phyloP scores from a whole-genome alignment of 2,888 invertebrate genomes.

The Drosophila birchii region DNA sequence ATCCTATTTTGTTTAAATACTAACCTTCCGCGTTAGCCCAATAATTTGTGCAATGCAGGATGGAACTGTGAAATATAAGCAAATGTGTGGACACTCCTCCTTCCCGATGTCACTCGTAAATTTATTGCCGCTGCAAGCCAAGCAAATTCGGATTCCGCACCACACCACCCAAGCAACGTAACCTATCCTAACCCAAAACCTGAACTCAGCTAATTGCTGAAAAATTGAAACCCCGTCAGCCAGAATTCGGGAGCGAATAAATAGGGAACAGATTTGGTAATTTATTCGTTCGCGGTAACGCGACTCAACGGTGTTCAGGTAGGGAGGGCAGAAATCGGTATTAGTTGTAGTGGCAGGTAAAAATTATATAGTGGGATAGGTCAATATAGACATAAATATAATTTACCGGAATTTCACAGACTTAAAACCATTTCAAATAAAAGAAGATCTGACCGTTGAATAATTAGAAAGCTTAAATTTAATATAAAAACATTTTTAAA shows the following conservation, averaged over 20 bases:
- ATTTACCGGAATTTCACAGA: constrained; percentile 43
- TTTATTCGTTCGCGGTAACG: constrained; percentile 56
- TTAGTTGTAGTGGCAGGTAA: constrained; percentile 60
- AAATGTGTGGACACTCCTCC: not conserved
- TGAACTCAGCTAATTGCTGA: constrained; percentile 69
- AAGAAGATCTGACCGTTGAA: constrained; percentile 25
- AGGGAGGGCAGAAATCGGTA: constrained; percentile 45
- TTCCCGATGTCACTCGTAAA: not conserved
- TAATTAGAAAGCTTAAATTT: constrained; percentile 30
- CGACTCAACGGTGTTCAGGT: constrained; percentile 45
- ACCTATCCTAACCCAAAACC: constrained; percentile 67
- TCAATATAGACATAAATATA: constrained; percentile 53
- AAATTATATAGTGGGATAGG: constrained; percentile 15
- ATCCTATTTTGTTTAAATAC: too few species aligned
- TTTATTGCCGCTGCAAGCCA: constrained; percentile 25
- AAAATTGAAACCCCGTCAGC: constrained; percentile 56
- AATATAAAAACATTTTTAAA: not conserved
- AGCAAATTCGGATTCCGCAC: not conserved
- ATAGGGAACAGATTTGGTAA: constrained; percentile 38
- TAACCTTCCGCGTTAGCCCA: too few species aligned
- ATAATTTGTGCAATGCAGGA: too few species aligned
- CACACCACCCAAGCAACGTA: constrained; percentile 12
- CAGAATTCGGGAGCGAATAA: constrained; percentile 14
- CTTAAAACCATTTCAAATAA: constrained; percentile 35
- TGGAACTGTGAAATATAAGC: too few species aligned